These are phyloP conservation scores for Serilophus lunatus DNA, from an alignment of 2,113 vertebrate genomes.

Conservation along the genomic window DNA sequence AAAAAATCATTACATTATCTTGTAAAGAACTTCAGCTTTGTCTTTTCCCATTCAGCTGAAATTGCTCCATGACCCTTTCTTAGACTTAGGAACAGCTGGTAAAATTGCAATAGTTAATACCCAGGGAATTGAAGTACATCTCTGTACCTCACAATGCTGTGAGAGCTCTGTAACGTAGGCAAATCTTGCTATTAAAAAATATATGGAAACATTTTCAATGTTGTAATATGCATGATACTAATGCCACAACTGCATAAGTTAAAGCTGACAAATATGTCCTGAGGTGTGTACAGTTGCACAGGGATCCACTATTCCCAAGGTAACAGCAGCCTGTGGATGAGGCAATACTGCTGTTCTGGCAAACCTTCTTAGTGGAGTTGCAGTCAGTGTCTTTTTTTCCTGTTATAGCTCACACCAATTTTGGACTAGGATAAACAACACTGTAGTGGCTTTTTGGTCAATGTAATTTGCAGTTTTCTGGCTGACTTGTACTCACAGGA, in stretches of 20 bases:
- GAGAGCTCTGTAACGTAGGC: background rate
- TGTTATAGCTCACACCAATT: background rate
- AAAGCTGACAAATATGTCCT: background rate
- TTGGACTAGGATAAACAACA: slow-evolving; percentile 9
- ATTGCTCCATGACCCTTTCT: background rate
- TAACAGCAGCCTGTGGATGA: background rate
- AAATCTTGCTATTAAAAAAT: background rate
- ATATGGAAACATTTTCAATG: background rate
- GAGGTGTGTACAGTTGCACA: background rate
- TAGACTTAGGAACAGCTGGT: background rate
- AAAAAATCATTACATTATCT: background rate
- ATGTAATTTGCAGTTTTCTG: slow-evolving; percentile 10
- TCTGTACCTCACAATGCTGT: background rate
- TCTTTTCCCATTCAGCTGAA: background rate
- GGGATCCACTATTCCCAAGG: background rate
- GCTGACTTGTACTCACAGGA: background rate
- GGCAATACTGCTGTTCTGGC: background rate
- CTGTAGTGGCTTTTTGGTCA: background rate
- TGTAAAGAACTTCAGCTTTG: background rate
- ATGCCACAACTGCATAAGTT: background rate
- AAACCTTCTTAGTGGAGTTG: background rate
- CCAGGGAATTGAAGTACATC: background rate
- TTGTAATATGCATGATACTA: background rate
- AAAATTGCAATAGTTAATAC: background rate
- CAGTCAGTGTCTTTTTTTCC: background rate